Base-by-base conservation (phyloP, 1,140 invertebrate species). In the Metopolophium dirhodum region DNA sequence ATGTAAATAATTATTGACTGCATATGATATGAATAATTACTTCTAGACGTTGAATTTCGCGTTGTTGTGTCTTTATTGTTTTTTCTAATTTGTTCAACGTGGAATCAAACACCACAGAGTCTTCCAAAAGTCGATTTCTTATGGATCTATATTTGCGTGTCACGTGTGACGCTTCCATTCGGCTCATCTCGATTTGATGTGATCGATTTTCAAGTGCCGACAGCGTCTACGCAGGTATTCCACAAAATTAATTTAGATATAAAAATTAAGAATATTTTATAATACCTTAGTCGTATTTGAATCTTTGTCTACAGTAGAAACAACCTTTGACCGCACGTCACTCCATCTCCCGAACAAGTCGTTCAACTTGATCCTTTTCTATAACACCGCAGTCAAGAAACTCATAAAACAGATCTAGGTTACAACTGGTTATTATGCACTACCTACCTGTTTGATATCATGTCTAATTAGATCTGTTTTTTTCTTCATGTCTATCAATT, bases 91-190 rank as follows among this genome's bases (percentile, higher is more conserved):
- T 96, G n/a, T 96, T 95, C 4, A 98, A 95, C 77, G 96, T 97
- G 20, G 96, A 97, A 94, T 97, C 97, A 94, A 97, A 98, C 88
- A 96, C 91, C 1, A 95, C 95, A 20, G 94, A 94, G 82, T 95
- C 95, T 7, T 95, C 94, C 54, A 95, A 93, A 41, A 94, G 82
- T 45, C 93, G 90, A 91, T 90, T 93, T 35, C 77, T 93, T n/a
- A 98, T 97, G 18, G 96, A 96, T 87, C 95, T 95, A 94, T 98
- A 98, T 94, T 97, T 98, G 95, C 97, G 97, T 93, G 96, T 96
- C 2, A 98, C 96, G 93, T 97, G 96, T 94, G 97, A 97, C 4
- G 97, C 97, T 95, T 98, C 97, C 95, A 97, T 97, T 95, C 97
- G 97, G 95, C 97, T 97, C 61, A 98, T 96, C 90, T 97, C 96